Percentiles rank a stretch among this genome's conserved stretches.
Evolutionary conservation across 2,113 vertebrate genomes (phyloP).

Genomic region (Forbesichthys agassizii): DNA sequence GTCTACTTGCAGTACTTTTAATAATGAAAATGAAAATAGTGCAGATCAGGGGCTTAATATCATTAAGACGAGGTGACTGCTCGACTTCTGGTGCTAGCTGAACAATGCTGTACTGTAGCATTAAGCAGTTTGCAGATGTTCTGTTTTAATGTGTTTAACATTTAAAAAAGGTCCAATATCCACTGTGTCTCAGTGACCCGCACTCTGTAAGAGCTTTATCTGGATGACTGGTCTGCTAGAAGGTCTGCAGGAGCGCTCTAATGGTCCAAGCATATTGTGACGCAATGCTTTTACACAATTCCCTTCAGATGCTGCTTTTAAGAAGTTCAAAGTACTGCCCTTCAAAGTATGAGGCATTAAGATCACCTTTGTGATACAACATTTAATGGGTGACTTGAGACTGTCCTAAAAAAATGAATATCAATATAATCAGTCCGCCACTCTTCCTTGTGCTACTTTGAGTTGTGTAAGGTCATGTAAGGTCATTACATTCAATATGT

Average conservation of each 20-base stretch:
- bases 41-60: too few relatives aligned
- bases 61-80: too few relatives aligned
- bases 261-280: constrained; percentile 42
- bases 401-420: constrained; percentile 17
- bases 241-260: constrained; percentile 40
- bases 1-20: not conserved
- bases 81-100: too few relatives aligned
- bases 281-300: constrained; percentile 60
- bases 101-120: too few relatives aligned
- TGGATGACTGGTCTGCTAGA: constrained; percentile 30
- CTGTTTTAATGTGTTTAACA: constrained; percentile 2
- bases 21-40: too few relatives aligned
- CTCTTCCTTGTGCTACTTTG: not conserved
- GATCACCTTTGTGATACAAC: constrained; percentile 34
- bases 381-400: constrained; percentile 46
- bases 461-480: not conserved
- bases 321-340: constrained; percentile 43
- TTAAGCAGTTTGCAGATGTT: not conserved
- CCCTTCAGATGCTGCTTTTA: constrained; percentile 50
- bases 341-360: constrained; percentile 38
- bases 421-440: constrained; percentile 20
- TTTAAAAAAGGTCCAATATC: constrained; percentile 31
- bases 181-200: constrained; percentile 37
- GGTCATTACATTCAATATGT: constrained; percentile 25
- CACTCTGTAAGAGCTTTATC: constrained; percentile 50